Percentiles rank a stretch among this genome's conserved stretches.
These are phyloP conservation scores for Carapus acus DNA, from an alignment of 2,797 vertebrate species.

Conservation along the genomic window DNA sequence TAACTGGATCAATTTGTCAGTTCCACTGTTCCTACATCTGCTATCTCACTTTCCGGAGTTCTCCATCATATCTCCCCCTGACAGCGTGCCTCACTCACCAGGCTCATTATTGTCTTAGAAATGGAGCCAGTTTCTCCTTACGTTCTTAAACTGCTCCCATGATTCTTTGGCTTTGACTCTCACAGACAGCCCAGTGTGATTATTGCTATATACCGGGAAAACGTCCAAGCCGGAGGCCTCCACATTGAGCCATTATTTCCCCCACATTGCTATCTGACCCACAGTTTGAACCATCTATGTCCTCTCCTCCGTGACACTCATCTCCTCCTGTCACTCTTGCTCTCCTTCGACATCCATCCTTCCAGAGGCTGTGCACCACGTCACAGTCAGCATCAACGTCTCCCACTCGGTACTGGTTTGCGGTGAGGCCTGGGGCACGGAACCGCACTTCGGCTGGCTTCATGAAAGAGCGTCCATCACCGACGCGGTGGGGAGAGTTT, in stretches of 20 bases:
- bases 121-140: slow-evolving; percentile 53
- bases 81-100: slow-evolving; percentile 45
- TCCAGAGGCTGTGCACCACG: slow-evolving; percentile 71
- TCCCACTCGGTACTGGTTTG: slow-evolving; percentile 70
- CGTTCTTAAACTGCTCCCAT: slow-evolving; percentile 57
- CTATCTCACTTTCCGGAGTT: slow-evolving; percentile 47
- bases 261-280: slow-evolving; percentile 6
- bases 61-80: slow-evolving; percentile 49
- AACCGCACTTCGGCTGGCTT: slow-evolving; percentile 72
- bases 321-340: slow-evolving; percentile 12
- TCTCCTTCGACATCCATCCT: slow-evolving; percentile 18
- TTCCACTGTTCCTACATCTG: slow-evolving; percentile 48
- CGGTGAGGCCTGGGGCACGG: slow-evolving; percentile 73
- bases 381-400: slow-evolving; percentile 71
- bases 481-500: slow-evolving; percentile 55
- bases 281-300: slow-evolving; percentile 6
- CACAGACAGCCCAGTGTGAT: slow-evolving; percentile 36
- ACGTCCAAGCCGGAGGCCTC: slow-evolving; percentile 22
- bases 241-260: slow-evolving; percentile 1
- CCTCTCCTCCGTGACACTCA: slow-evolving; percentile 6
- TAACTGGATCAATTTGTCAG: slow-evolving; percentile 55
- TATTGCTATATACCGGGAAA: slow-evolving; percentile 35
- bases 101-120: slow-evolving; percentile 54
- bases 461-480: slow-evolving; percentile 59
- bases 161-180: slow-evolving; percentile 51